Base-by-base conservation (phyloP, 2,113 vertebrate genomes). In the Anhinga anhinga region DNA sequence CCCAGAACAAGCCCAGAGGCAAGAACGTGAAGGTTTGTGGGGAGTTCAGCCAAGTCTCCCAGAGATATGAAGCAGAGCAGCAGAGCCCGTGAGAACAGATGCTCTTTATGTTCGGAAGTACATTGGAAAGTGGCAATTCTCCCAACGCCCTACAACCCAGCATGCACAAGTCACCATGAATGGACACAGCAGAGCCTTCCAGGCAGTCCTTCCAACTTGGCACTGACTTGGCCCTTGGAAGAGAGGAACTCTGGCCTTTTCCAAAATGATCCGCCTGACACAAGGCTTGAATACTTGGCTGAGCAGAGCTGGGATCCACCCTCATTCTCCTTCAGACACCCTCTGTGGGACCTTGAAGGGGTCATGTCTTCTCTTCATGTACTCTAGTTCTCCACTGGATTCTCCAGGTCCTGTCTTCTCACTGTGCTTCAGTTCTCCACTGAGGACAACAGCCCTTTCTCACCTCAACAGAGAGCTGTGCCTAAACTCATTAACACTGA, bases 211-310 rank as follows among this genome's bases (percentile, higher is more conserved):
- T 89, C 69, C 65, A 76, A 82, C 47, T 89, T 93, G 92, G 69
- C 45, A 20, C 44, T 63, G 38, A 58, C 79, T 61, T 74, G 47
- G 63, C 49, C 20, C 34, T 74, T 59, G 92, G 72, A 86, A 80
- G 29, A 74, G 50, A 84, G 70, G 36, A 56, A 73, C 73, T 63
- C 72, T 63, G 71, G 15, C 58, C 80, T 71, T 82, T 82, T 88
- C 44, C 61, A 42, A 67, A 78, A 56, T 3, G 19, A 79, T 29
- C 78, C 0, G 0, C 52, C 66, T 74, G 66, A 91, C 81, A 76
- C 53, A 56, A 78, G 69, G 65, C 52, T 82, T 70, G 89, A 90
- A 95, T 90, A 71, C 56, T 80, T 95, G 91, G 93, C 93, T 82
- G n/a, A 82, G 70, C 25, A 76, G 73, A 94, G 44, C 20, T 3